Conservation (phyloP, 1,140 invertebrate genomes). For the Bombus consobrinus region DNA sequence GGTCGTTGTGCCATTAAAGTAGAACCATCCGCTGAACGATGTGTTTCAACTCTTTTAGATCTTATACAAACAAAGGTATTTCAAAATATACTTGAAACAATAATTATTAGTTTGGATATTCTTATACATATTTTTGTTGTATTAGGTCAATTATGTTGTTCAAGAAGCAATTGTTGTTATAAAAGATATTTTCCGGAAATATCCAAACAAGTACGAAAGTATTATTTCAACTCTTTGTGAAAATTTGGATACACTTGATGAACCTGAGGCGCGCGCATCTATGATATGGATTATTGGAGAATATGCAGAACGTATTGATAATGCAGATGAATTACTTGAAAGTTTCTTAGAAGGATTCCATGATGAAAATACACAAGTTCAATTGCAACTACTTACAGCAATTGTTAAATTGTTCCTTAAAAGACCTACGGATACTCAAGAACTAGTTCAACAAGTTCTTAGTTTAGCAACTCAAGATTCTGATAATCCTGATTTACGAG, state of each 20-base stretch:
- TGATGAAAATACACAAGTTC: constrained; percentile 99
- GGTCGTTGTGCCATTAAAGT: constrained; percentile 99
- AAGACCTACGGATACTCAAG: constrained; percentile 98
- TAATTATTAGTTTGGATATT: not conserved
- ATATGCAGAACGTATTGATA: constrained; percentile 99
- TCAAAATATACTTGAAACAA: constrained; percentile 1
- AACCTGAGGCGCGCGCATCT: constrained; percentile 98
- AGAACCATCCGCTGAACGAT: constrained; percentile 98
- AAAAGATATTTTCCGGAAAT: constrained; percentile 99
- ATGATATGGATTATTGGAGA: constrained; percentile 99
- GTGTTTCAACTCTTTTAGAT: constrained; percentile 99
- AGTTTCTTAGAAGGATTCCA: constrained; percentile 99
- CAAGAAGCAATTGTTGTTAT: constrained; percentile 99
- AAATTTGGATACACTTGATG: constrained; percentile 99
- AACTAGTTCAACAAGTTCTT: constrained; percentile 97
- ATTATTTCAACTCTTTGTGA: constrained; percentile 99
- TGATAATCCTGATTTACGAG: constrained; percentile 99
- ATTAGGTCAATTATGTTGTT: constrained; percentile 97
- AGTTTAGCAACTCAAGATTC: constrained; percentile 98
- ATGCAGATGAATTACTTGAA: constrained; percentile 98
- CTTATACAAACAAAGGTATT: constrained; percentile 98
- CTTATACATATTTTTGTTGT: not conserved
- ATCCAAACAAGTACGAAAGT: constrained; percentile 99
- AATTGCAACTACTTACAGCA: constrained; percentile 97
- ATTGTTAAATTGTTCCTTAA: constrained; percentile 99